Conservation (phyloP, 2,888 invertebrate species). For the Sinelater perroti region DNA sequence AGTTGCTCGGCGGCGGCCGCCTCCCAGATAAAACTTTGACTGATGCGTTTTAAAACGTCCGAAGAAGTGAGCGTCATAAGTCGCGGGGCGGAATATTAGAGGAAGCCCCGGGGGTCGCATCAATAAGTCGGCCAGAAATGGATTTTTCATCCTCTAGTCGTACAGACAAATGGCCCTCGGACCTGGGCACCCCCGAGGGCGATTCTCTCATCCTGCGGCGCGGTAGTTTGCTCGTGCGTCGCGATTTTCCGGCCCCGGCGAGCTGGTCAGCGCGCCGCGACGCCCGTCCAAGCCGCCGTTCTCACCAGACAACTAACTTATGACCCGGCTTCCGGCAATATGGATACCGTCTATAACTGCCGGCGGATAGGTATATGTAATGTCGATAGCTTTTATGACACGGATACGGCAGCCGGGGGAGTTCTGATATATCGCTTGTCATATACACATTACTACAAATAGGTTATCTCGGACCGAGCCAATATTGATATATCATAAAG, state of each 20-base stretch:
- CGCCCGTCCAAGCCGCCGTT: slow-evolving; percentile 32
- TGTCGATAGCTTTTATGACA: slow-evolving; percentile 41
- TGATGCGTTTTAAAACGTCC: slow-evolving; percentile 58
- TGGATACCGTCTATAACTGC: slow-evolving; percentile 41
- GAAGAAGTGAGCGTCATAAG: slow-evolving; percentile 54
- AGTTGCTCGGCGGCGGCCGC: slow-evolving; percentile 31
- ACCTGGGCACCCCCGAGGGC: slow-evolving; percentile 54
- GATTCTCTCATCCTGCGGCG: slow-evolving; percentile 44
- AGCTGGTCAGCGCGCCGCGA: slow-evolving; percentile 26
- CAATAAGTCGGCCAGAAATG: slow-evolving; percentile 64
- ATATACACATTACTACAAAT: slow-evolving; percentile 5
- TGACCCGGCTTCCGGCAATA: slow-evolving; percentile 40
- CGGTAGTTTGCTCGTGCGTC: slow-evolving; percentile 39
- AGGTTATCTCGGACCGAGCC: neutral
- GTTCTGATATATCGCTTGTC: slow-evolving; percentile 34
- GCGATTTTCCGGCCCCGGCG: slow-evolving; percentile 22
- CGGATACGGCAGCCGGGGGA: slow-evolving; percentile 33
- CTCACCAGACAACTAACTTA: slow-evolving; percentile 38
- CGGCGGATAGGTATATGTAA: slow-evolving; percentile 39
- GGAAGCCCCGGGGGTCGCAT: slow-evolving; percentile 58
- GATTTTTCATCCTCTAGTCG: slow-evolving; percentile 61
- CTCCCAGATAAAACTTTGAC: slow-evolving; percentile 48
- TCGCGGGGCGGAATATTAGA: slow-evolving; percentile 56
- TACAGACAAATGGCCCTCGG: slow-evolving; percentile 60
- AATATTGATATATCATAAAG: no score